Base-by-base conservation (phyloP, 2,113 vertebrate species). In the Ceyx margarethae region DNA sequence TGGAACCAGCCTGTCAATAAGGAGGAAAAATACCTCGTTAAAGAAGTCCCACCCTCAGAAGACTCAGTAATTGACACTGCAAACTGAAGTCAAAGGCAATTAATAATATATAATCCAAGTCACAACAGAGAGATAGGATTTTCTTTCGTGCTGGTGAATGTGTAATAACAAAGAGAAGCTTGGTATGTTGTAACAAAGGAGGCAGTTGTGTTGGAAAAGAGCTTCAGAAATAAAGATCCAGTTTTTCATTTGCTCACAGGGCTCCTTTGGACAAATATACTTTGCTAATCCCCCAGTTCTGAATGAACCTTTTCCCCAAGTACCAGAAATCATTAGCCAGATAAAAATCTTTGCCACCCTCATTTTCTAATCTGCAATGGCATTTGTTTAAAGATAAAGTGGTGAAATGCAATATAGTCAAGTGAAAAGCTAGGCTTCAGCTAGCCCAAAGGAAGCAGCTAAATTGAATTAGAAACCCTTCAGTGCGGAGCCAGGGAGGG, bases 141-240 rank as follows among this genome's bases (percentile, higher is more conserved):
- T 93, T 77, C 23, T 94, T 71, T 91, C 79, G n/a, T 85, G 90
- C 35, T 54, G 4, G 31, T 76, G 58, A 91, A 76, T 81, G 8
- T 40, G 11, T 84, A 80, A 81, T 40, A 93, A 82, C 64, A 48
- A 90, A 56, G 74, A 83, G 66, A 76, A 90, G 81, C 29, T n/a
- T 56, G 79, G 22, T 90, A 29, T 76, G 28, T 45, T 56, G 28
- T 43, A 91, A 81, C 35, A 85, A 94, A 81, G 25, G 56, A 16
- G 14, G 31, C 2, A 4, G 45, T 84, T 78, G 26, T 90, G 6
- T 31, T 57, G 21, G 18, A 85, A 73, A 50, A 80, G 18, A 73
- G 57, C 56, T 81, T 89, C 80, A 78, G 85, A 91, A 91, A 91
- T 77, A 69, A 91, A 90, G 23, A 94, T 90, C 19, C 5, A 15